phyloP scores from a whole-genome alignment of 2,113 vertebrate species.

The Anarrhichthys ocellatus region DNA sequence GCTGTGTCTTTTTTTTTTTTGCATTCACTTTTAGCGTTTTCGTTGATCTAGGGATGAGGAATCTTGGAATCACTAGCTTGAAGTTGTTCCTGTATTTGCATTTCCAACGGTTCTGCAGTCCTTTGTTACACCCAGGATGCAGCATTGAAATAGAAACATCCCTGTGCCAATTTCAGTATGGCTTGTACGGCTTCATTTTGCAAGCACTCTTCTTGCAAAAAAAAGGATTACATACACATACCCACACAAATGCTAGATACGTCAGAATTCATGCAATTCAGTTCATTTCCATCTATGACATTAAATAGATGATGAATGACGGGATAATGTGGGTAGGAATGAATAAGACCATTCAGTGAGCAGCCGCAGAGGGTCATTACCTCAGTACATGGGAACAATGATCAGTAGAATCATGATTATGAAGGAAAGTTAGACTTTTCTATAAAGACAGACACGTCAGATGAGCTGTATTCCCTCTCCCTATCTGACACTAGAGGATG shows the following conservation, averaged over 20 bases:
- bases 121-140: constrained; percentile 1
- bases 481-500: neutral
- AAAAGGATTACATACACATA: neutral
- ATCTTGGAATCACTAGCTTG: neutral
- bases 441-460: constrained; percentile 7
- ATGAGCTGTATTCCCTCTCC: neutral
- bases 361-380: constrained; percentile 13
- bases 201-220: neutral
- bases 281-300: constrained; percentile 3
- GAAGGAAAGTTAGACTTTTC: constrained; percentile 19
- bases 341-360: neutral
- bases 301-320: neutral
- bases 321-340: neutral
- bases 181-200: neutral
- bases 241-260: neutral
- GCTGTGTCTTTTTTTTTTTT: neutral
- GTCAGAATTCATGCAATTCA: neutral
- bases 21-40: neutral
- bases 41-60: neutral
- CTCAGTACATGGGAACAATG: constrained; percentile 14
- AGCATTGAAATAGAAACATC: neutral
- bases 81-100: neutral
- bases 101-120: constrained; percentile 1
- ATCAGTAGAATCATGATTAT: constrained; percentile 34
- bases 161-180: neutral